Evolutionary conservation across 2,113 vertebrate genomes (phyloP).

Genomic region (Glaucomys volans): DNA sequence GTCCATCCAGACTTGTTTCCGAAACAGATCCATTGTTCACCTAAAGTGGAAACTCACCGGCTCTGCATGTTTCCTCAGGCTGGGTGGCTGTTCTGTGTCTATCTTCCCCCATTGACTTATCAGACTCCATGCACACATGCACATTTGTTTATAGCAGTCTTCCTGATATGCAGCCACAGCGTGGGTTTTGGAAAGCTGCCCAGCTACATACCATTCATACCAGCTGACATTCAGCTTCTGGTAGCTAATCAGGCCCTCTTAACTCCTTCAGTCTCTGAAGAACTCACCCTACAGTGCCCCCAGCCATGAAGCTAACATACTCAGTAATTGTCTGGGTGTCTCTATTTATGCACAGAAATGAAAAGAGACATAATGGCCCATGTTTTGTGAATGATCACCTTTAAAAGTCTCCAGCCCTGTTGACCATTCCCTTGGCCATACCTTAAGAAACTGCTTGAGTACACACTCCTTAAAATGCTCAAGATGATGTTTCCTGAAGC

Average conservation of each 20-base stretch:
- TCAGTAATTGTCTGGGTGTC: not conserved
- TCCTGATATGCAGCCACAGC: constrained; percentile 70
- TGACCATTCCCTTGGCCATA: not conserved
- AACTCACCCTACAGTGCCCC: not conserved
- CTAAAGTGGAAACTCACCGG: constrained; percentile 58
- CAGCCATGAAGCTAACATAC: not conserved
- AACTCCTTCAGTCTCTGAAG: constrained; percentile 66
- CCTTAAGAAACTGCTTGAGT: constrained; percentile 8
- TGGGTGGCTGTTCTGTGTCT: constrained; percentile 21
- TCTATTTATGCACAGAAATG: not conserved
- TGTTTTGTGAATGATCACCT: not conserved
- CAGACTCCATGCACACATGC: constrained; percentile 75
- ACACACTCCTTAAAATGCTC: not conserved
- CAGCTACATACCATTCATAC: constrained; percentile 78
- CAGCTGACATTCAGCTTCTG: constrained; percentile 65
- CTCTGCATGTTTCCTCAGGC: constrained; percentile 63
- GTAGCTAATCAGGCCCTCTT: constrained; percentile 55
- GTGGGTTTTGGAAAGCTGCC: constrained; percentile 78
- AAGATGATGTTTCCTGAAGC: not conserved
- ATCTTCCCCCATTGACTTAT: constrained; percentile 73
- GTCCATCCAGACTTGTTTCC: constrained; percentile 37
- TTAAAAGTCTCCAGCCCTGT: not conserved
- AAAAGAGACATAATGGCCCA: not conserved
- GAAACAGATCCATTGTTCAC: constrained; percentile 67
- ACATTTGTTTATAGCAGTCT: constrained; percentile 78